Evolutionary conservation across 2,888 invertebrate species (phyloP), one percentile per base, ranked within the genome.

Genomic region (Campoplex capitator): DNA sequence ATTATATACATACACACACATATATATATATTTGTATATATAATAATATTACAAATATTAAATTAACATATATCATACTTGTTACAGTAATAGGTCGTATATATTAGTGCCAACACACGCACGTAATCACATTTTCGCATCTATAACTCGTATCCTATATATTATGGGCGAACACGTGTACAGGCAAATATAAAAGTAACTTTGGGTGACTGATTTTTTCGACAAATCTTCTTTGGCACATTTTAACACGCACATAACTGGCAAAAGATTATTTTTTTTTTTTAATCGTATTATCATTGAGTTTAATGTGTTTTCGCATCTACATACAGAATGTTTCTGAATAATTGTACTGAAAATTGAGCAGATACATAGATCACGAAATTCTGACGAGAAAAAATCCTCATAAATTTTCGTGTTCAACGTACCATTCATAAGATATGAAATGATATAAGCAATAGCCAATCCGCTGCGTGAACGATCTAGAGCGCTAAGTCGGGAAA

Each of bases 191-290:
- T 68, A 87, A 86, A 88, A 83, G 71, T 80, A 85, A 87, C 76
- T 82, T 84, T 74, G 45, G 68, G n/a, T 58, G 75, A 83, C 70
- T 54, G 78, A 58, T 58, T 83, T 73, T 88, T 88, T 9, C 89
- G 90, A 87, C 91, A 90, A 88, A 54, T 77, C 51, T 16, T 77
- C 8, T 91, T 91, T 92, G 93, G 93, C 93, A 93, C 92, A 92
- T 92, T 89, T 92, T 89, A 85, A 79, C 51, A 32, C 71, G 32
- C 28, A 51, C 71, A 32, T 32, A 62, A 4, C 62, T 16, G 32
- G 32, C 2, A 62, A 16, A 62, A 16, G 0, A 32, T 62, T 32
- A 3, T 23, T 23, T 9, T 32, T 16, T 32, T 16, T 9, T 58
- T 58, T 28, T 28, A 7, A 45, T 45, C 13, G 6, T 11, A 2